These are phyloP conservation scores for Melitaea cinxia DNA, from an alignment of 1,140 invertebrate species.

Conservation along the genomic window DNA sequence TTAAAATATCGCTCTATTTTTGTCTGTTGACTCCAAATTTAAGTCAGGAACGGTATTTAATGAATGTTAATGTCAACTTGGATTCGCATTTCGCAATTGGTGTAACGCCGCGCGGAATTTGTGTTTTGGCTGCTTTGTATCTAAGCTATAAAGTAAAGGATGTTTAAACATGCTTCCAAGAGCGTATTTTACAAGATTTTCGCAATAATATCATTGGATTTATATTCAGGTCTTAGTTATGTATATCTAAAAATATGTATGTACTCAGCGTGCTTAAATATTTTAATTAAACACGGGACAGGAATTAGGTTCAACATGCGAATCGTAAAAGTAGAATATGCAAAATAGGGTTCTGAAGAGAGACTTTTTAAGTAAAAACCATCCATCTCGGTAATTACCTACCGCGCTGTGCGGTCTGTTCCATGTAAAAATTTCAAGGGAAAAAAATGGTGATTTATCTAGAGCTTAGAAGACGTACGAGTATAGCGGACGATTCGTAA, in stretches of 20 bases:
- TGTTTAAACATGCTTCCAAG: conserved; percentile 31
- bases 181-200: conserved; percentile 28
- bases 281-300: conserved; percentile 25
- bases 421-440: conserved; percentile 56
- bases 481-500: conserved; percentile 62
- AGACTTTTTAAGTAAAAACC: conserved; percentile 28
- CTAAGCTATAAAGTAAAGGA: conserved; percentile 37
- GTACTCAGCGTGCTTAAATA: conserved; percentile 13
- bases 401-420: conserved; percentile 42
- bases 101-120: conserved; percentile 61
- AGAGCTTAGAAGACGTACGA: conserved; percentile 54
- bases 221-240: conserved; percentile 20
- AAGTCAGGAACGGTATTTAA: conserved; percentile 72
- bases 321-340: conserved; percentile 28
- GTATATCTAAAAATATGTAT: conserved; percentile 22
- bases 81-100: conserved; percentile 64
- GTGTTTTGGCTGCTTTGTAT: conserved; percentile 42
- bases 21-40: conserved; percentile 75
- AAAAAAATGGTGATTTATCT: conserved; percentile 67
- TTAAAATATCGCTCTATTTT: conserved; percentile 80
- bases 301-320: conserved; percentile 14
- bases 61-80: conserved; percentile 75
- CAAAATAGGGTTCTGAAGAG: conserved; percentile 33
- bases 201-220: conserved; percentile 26
- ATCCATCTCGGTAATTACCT: conserved; percentile 39